Evolutionary conservation across 2,113 vertebrate species (phyloP), one percentile per base, ranked within the genome.

Genomic region (Chunga burmeisteri): DNA sequence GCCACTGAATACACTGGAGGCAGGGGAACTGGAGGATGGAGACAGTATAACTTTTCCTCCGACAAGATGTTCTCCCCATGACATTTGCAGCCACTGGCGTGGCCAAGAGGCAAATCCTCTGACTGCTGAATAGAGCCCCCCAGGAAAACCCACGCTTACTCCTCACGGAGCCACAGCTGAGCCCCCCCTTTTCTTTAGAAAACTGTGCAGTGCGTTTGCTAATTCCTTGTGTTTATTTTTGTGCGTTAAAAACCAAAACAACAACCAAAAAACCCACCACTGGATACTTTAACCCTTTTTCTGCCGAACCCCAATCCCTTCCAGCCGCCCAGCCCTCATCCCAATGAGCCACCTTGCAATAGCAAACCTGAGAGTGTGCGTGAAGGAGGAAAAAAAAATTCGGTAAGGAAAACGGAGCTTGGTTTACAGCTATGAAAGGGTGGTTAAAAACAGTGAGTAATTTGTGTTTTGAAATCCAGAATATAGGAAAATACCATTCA

Each of bases 241-340:
- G 66, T 93, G 79, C 85, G 4, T 25, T 65, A 12, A 1, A 25
- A 73, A 61, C 18, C 7, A 25, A 23, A 67, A 5, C 19, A 50
- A 26, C 4, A 17, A 38, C 38, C 38, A 38, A 38, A 38, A 16
- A 10, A 3, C 1, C 34, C 22, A 29, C 19, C 86, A 83, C 70
- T 86, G 29, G 34, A 72, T 59, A 29, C 52, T 96, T 98, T 98
- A 98, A 98, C 95, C 94, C 96, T 97, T 97, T 97, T 96, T 98
- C 93, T 97, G 97, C 97, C 97, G 95, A 94, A 72, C 96, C 80
- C 97, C 81, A 61, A 88, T 80, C 94, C 94, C 91, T 97, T 94
- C 85, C 98, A 98, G 98, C 98, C 52, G 70, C 98, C 98, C 98
- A 98, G 98, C 97, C 97, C 98, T 97, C 98, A 97, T 52, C 96